phyloP scores from a whole-genome alignment of 1,140 invertebrate species.

The Globodera rostochiensis region DNA sequence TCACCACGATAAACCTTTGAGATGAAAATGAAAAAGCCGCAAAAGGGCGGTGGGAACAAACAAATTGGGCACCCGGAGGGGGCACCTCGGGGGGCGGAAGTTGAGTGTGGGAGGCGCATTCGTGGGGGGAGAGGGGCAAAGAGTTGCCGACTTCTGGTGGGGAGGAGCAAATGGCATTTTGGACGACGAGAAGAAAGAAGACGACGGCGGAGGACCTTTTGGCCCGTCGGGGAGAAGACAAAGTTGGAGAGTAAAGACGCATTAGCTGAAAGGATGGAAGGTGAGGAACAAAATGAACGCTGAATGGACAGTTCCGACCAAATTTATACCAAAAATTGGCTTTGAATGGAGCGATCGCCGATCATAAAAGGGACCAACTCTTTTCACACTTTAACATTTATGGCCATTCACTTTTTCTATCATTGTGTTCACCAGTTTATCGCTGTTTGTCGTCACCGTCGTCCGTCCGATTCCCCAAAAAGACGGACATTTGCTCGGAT shows the following conservation, averaged over 20 bases:
- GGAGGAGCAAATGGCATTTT: neutral
- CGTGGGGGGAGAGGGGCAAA: neutral
- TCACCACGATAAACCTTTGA: constrained; percentile 26
- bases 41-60: neutral
- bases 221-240: too few relatives aligned
- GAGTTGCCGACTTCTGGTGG: neutral
- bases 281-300: neutral
- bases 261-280: too few relatives aligned
- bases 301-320: neutral
- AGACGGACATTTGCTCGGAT: neutral
- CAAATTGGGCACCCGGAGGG: neutral
- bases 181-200: neutral
- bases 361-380: neutral
- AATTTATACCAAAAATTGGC: neutral
- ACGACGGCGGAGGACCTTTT: neutral
- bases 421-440: neutral
- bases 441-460: neutral
- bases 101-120: neutral
- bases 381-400: neutral
- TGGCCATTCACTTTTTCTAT: neutral
- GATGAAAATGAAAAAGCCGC: neutral
- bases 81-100: neutral
- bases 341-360: neutral
- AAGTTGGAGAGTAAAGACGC: too few relatives aligned
- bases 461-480: neutral